Percentiles rank a stretch among this genome's conserved stretches.
Conservation (phyloP, 1,140 invertebrate species). For the Leucophenga varia region DNA sequence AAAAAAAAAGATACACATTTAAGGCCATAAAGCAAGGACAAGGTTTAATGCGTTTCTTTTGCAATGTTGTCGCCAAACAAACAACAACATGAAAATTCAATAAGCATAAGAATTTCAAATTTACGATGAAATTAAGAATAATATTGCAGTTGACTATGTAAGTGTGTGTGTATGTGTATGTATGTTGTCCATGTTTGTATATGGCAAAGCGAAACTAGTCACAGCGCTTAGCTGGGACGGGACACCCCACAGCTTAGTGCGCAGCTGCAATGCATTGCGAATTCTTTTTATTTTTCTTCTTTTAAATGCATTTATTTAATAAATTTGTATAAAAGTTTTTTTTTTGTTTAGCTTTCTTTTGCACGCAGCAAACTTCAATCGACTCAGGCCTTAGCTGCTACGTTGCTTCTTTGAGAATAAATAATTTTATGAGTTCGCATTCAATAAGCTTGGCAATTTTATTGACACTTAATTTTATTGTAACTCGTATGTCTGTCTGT, state of each 20-base stretch:
- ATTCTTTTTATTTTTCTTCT: slow-evolving; percentile 19
- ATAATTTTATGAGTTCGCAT: slow-evolving; percentile 49
- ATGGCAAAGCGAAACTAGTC: too few species aligned
- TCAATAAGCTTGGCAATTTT: slow-evolving; percentile 53
- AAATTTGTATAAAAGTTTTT: slow-evolving; percentile 33
- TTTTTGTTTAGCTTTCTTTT: too few species aligned
- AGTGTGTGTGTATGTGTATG: too few species aligned
- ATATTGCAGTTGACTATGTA: slow-evolving; percentile 45
- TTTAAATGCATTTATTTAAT: slow-evolving; percentile 53
- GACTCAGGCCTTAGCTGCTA: neutral
- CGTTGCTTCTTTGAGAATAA: slow-evolving; percentile 29
- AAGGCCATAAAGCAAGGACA: too few species aligned
- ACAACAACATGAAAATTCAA: slow-evolving; percentile 47
- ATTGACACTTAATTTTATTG: slow-evolving; percentile 33
- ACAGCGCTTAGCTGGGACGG: too few species aligned
- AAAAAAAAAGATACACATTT: too few species aligned
- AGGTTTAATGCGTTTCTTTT: too few species aligned
- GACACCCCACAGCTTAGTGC: slow-evolving; percentile 10
- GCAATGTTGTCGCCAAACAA: too few species aligned
- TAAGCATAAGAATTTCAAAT: slow-evolving; percentile 53
- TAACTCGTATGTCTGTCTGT: slow-evolving; percentile 20
- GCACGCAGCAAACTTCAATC: slow-evolving; percentile 10
- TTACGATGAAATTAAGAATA: slow-evolving; percentile 53
- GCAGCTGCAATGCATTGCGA: neutral
- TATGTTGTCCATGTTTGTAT: too few species aligned